Conservation (phyloP, 2,797 vertebrate species). For the Bucorvus abyssinicus region DNA sequence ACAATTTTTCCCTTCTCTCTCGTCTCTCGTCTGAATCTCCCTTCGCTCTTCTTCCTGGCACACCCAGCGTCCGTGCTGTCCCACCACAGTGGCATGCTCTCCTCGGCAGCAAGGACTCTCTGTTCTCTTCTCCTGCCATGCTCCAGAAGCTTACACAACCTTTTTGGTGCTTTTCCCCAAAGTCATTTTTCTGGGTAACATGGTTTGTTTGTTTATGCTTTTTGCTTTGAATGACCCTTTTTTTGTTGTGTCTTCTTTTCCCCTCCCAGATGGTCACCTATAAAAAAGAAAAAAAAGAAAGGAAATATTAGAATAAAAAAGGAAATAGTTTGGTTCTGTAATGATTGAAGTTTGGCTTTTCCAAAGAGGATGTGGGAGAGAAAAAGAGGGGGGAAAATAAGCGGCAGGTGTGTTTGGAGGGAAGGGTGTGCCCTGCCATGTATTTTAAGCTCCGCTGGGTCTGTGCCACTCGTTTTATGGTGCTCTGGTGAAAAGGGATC, state of each 20-base stretch:
- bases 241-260: background rate
- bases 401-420: slow-evolving; percentile 81
- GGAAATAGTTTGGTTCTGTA: slow-evolving; percentile 77
- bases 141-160: slow-evolving; percentile 37
- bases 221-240: slow-evolving; percentile 29
- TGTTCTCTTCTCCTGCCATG: background rate
- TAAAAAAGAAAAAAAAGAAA: slow-evolving; percentile 76
- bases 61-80: background rate
- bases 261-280: slow-evolving; percentile 17
- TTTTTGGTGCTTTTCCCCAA: background rate
- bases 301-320: slow-evolving; percentile 90
- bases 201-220: slow-evolving; percentile 45
- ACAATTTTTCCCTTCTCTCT: background rate
- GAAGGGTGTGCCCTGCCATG: slow-evolving; percentile 55
- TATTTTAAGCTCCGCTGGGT: slow-evolving; percentile 67
- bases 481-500: background rate
- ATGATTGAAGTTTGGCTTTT: slow-evolving; percentile 66
- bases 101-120: background rate
- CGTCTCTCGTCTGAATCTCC: background rate
- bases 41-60: background rate
- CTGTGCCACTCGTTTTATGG: background rate
- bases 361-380: slow-evolving; percentile 72
- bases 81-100: background rate
- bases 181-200: slow-evolving; percentile 47
- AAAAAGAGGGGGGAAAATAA: slow-evolving; percentile 36